phyloP scores from a whole-genome alignment of 2,888 invertebrate genomes.

The Dryococelus australis region DNA sequence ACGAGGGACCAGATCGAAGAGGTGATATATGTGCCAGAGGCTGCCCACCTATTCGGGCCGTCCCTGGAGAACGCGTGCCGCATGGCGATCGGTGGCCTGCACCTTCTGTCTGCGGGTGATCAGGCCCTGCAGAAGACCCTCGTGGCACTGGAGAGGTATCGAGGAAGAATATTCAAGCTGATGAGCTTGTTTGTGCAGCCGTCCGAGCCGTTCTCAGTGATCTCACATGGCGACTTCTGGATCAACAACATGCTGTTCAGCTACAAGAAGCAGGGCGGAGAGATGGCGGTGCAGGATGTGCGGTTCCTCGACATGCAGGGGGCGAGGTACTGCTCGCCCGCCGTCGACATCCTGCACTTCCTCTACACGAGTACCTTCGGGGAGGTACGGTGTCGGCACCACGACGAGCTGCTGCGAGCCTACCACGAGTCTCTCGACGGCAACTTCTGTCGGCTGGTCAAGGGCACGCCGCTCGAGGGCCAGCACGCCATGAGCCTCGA shows the following conservation, averaged over 20 bases:
- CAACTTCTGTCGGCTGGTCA: conserved; percentile 40
- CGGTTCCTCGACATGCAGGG: conserved; percentile 50
- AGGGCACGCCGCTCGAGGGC: background rate
- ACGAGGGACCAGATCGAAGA: conserved; percentile 34
- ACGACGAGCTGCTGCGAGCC: conserved; percentile 48
- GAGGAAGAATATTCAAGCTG: conserved; percentile 33
- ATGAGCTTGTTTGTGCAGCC: conserved; percentile 37
- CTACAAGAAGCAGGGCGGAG: conserved; percentile 34
- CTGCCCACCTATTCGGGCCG: conserved; percentile 36
- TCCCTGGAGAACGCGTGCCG: conserved; percentile 38
- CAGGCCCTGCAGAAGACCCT: conserved; percentile 31
- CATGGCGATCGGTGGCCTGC: conserved; percentile 38
- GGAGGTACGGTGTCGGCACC: conserved; percentile 45
- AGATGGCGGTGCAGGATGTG: conserved; percentile 36
- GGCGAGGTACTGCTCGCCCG: conserved; percentile 47
- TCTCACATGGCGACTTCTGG: conserved; percentile 45
- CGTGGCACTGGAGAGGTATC: conserved; percentile 30
- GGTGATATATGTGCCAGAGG: conserved; percentile 37
- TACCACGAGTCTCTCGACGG: conserved; percentile 49
- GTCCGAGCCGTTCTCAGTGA: conserved; percentile 38
- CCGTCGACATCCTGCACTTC: conserved; percentile 49
- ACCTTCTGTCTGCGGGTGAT: conserved; percentile 32
- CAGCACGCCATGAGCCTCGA: conserved; percentile 26
- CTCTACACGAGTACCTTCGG: conserved; percentile 48
- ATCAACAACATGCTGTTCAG: conserved; percentile 44